These are phyloP conservation scores for Watsonalla cultraria DNA, from an alignment of 2,888 invertebrate genomes.

Conservation along the genomic window DNA sequence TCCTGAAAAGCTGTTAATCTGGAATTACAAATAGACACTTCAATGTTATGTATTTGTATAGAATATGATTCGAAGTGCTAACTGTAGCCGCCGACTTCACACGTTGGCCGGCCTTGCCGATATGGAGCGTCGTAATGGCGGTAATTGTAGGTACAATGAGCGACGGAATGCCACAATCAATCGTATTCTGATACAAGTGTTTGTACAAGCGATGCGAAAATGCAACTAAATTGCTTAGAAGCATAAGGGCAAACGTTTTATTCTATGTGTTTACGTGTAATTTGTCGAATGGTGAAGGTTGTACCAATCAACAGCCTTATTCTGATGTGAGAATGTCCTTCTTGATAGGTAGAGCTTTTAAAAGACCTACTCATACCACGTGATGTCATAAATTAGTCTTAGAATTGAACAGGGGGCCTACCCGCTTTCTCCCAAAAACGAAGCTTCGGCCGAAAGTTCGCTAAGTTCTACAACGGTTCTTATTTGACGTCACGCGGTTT, in stretches of 20 bases:
- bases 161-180: slow-evolving; percentile 62
- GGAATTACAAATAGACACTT: no score
- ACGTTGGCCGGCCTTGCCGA: slow-evolving; percentile 60
- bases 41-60: not conserved
- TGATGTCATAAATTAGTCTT: no score
- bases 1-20: no score
- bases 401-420: no score
- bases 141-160: slow-evolving; percentile 60
- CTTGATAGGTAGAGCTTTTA: no score
- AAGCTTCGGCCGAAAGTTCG: no score
- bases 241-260: not conserved
- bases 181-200: slow-evolving; percentile 31
- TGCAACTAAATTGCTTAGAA: not conserved
- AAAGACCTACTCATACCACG: no score
- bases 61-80: slow-evolving; percentile 16
- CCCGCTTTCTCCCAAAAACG: no score
- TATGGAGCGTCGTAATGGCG: slow-evolving; percentile 64
- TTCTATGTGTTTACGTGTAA: not conserved
- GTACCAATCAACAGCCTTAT: not conserved
- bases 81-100: slow-evolving; percentile 53
- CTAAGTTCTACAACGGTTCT: no score
- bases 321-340: not conserved
- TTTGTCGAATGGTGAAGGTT: not conserved
- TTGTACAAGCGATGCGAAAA: slow-evolving; percentile 6
- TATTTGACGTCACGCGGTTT: no score